phyloP scores from a whole-genome alignment of 2,113 vertebrate species.

The Scytalopus superciliaris region DNA sequence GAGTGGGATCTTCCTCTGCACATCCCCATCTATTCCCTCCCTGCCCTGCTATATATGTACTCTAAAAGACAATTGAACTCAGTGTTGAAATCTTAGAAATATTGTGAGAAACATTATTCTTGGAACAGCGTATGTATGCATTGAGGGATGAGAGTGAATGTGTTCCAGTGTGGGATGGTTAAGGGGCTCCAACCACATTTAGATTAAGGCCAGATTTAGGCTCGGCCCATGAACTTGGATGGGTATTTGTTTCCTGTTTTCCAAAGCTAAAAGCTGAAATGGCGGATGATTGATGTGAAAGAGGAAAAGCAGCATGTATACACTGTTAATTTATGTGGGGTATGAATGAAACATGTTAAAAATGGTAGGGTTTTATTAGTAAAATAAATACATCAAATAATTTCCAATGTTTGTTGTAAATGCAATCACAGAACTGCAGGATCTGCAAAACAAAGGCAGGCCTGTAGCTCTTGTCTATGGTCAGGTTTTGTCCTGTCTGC shows the following conservation, averaged over 20 bases:
- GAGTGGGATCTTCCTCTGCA: not conserved
- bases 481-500: not conserved
- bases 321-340: not conserved
- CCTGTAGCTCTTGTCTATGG: not conserved
- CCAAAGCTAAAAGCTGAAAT: not conserved
- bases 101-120: slow-evolving; percentile 20
- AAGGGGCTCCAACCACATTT: not conserved
- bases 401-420: not conserved
- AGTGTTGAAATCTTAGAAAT: slow-evolving; percentile 20
- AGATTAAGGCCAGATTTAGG: slow-evolving; percentile 38
- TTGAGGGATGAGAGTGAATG: not conserved
- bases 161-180: not conserved
- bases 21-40: not conserved
- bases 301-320: not conserved
- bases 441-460: not conserved
- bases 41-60: not conserved
- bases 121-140: not conserved
- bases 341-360: not conserved
- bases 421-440: not conserved
- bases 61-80: not conserved
- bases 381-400: not conserved
- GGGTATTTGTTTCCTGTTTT: not conserved
- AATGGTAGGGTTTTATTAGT: not conserved
- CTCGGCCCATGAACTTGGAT: not conserved
- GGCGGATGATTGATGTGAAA: not conserved